Percentiles rank a stretch among this genome's conserved stretches.
Evolutionary conservation across 2,888 invertebrate genomes (phyloP).

Genomic region (Drosophila anomalipes): DNA sequence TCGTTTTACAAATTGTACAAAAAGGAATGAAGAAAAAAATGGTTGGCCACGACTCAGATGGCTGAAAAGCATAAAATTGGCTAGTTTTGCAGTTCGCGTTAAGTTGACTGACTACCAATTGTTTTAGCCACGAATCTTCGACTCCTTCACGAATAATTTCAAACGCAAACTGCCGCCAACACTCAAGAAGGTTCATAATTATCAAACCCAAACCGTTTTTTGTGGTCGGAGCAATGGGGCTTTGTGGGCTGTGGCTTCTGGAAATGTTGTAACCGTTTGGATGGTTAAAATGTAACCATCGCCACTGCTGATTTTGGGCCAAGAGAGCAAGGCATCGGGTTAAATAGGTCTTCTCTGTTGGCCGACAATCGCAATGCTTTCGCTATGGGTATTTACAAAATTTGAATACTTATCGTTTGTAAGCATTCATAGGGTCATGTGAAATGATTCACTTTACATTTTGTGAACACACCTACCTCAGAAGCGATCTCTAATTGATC

Average conservation of each 20-base stretch:
- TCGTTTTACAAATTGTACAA: conserved; percentile 67
- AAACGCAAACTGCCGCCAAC: conserved; percentile 78
- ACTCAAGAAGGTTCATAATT: conserved; percentile 77
- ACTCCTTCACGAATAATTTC: conserved; percentile 79
- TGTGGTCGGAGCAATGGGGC: conserved; percentile 1
- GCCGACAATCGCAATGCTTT: conserved; percentile 34
- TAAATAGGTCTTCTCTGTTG: conserved; percentile 65
- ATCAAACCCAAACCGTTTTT: conserved; percentile 56
- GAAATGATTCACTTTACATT: conserved; percentile 13
- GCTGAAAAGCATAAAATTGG: conserved; percentile 67
- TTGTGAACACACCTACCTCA: conserved; percentile 20
- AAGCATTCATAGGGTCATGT: conserved; percentile 25
- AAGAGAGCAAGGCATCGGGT: conserved; percentile 73
- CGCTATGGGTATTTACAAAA: conserved; percentile 27
- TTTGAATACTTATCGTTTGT: conserved; percentile 15
- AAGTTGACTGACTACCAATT: conserved; percentile 80
- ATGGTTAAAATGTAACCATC: conserved; percentile 41
- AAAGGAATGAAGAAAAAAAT: conserved; percentile 49
- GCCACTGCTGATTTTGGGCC: conserved; percentile 55
- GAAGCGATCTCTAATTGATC: conserved; percentile 29
- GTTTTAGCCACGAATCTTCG: conserved; percentile 69
- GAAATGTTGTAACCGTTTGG: conserved; percentile 66
- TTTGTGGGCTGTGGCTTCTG: conserved; percentile 68
- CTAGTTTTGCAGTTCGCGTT: conserved; percentile 76
- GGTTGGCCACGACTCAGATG: conserved; percentile 64